Evolutionary conservation across 2,113 vertebrate genomes (phyloP), one percentile per base, ranked within the genome.

Genomic region (Clinocottus analis): DNA sequence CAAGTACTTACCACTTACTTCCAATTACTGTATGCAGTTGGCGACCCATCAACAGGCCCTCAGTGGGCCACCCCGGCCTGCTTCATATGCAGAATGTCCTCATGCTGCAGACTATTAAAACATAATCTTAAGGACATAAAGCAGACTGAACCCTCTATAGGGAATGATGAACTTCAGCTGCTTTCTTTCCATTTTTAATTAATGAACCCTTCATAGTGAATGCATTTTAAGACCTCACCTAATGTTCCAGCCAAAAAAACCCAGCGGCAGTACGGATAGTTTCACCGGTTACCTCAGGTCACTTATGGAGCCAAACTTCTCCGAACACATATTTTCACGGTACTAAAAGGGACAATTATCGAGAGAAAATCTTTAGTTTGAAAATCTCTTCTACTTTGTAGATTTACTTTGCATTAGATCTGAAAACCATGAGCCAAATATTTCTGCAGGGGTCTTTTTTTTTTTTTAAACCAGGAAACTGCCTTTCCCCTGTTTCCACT

Each of bases 111-210:
- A 64, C 47, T 64, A 62, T 77, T 84, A 82, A 81, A 77, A 23
- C 65, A 58, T 78, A 58, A 69, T 83, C 77, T 64, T 55, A 66
- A 76, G 35, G 51, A 47, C 43, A 59, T 64, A 45, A 60, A 59
- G 43, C n/a, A 62, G 37, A 47, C 51, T 43, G 4, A 53, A 65
- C 29, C 16, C 5, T 80, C n/a, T 16, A 1, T 59, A 39, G 43
- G 53, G 70, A 37, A 41, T 27, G 77, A 71, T 66, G 51, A 72
- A 80, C 55, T 27, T 33, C 27, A 70, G 25, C 23, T 74, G 29
- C 60, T 68, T 49, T 67, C 19, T 37, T 59, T 37, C 16, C 7
- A n/a, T 82, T 70, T 86, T 85, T 72, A 80, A 85, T 86, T 76
- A 80, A 86, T 83, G 53, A 72, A 60, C 53, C 41, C 47, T 76